Evolutionary conservation across 2,888 invertebrate species (phyloP).

Genomic region (Eledona agricola): DNA sequence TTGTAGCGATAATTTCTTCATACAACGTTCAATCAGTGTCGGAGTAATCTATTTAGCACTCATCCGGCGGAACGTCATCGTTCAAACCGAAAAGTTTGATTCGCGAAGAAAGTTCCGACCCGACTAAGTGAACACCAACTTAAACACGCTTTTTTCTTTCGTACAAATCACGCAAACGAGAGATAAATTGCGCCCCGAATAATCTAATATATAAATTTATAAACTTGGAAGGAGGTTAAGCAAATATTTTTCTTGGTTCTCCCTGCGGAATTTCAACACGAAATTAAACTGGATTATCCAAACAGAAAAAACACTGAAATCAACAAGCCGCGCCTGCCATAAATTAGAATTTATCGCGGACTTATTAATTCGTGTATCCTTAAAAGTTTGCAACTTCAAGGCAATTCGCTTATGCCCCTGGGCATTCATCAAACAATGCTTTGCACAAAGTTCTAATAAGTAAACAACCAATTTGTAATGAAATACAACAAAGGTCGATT

Average conservation of each 20-base stretch:
- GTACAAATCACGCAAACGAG: too few relatives aligned
- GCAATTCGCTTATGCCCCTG: slow-evolving; percentile 26
- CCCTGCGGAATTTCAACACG: background rate
- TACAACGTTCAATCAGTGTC: slow-evolving; percentile 44
- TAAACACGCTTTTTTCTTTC: too few relatives aligned
- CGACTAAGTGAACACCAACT: too few relatives aligned
- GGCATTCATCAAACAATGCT: slow-evolving; percentile 41
- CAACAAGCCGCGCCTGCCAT: slow-evolving; percentile 8
- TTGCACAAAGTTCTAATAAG: slow-evolving; percentile 40
- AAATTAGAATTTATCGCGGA: slow-evolving; percentile 18
- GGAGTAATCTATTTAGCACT: slow-evolving; percentile 28
- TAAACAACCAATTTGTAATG: slow-evolving; percentile 41
- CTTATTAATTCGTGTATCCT: slow-evolving; percentile 34
- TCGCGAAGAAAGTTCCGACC: too few relatives aligned
- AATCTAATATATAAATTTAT: too few relatives aligned
- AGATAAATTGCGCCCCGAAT: too few relatives aligned
- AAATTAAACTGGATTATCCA: slow-evolving; percentile 6
- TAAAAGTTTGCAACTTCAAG: slow-evolving; percentile 32
- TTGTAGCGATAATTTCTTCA: slow-evolving; percentile 41
- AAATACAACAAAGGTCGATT: slow-evolving; percentile 34
- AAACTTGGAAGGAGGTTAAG: too few relatives aligned
- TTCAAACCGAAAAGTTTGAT: slow-evolving; percentile 29
- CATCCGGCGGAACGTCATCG: slow-evolving; percentile 15
- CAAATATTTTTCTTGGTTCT: slow-evolving; percentile 6
- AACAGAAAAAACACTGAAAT: slow-evolving; percentile 13